Conservation (phyloP, 1,140 invertebrate genomes). For the Stegodyphus dumicola region DNA sequence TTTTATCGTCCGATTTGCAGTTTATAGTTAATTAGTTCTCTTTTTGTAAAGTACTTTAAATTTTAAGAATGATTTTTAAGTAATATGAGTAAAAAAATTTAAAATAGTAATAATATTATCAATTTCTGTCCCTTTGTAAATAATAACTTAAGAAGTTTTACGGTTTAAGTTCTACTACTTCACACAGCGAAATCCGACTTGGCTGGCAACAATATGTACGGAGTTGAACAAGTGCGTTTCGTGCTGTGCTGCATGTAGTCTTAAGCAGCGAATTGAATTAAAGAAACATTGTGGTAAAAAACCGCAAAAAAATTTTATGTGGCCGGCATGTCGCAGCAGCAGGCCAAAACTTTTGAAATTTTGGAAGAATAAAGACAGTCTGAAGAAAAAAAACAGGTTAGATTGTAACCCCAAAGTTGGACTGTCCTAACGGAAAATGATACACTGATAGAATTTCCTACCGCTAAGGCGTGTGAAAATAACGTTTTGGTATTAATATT, state of each 20-base stretch:
- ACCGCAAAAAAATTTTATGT: slow-evolving; percentile 56
- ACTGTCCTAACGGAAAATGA: slow-evolving; percentile 3
- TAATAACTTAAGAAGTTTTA: too few relatives aligned
- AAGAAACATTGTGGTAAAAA: slow-evolving; percentile 30
- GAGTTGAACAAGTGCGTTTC: slow-evolving; percentile 37
- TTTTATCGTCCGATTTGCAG: too few relatives aligned
- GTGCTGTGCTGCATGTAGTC: slow-evolving; percentile 33
- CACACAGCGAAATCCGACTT: too few relatives aligned
- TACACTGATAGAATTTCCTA: background rate
- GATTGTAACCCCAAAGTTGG: background rate
- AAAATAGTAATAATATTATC: too few relatives aligned
- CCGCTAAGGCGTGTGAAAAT: background rate
- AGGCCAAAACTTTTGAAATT: slow-evolving; percentile 60
- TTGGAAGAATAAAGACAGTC: slow-evolving; percentile 57
- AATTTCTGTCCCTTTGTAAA: too few relatives aligned
- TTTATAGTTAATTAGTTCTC: too few relatives aligned
- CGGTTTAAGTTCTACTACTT: too few relatives aligned
- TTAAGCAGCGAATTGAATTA: slow-evolving; percentile 31
- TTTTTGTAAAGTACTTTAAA: too few relatives aligned
- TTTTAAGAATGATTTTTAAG: too few relatives aligned
- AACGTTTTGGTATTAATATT: background rate
- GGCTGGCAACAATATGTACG: background rate
- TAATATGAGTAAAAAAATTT: too few relatives aligned
- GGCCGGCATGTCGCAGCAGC: slow-evolving; percentile 60
- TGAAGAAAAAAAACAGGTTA: slow-evolving; percentile 59